Conservation (phyloP, 2,888 invertebrate species). For the Hyposoter dolosus region DNA sequence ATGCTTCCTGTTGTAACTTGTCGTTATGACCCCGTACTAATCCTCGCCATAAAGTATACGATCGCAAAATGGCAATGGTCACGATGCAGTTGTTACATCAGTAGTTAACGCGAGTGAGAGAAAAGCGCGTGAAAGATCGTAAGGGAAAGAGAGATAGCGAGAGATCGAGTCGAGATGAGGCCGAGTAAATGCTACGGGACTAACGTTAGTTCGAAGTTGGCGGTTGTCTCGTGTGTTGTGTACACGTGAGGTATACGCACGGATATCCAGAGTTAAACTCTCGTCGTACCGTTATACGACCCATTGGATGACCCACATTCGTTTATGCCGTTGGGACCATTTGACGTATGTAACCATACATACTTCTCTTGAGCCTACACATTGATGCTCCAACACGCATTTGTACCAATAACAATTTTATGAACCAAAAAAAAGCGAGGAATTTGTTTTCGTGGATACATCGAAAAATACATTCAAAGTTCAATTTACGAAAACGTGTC, state of each 20-base stretch:
- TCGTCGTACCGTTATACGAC: constrained; percentile 82
- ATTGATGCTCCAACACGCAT: not conserved
- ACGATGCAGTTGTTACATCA: constrained; percentile 52
- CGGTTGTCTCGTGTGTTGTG: constrained; percentile 29
- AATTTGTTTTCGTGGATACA: not conserved
- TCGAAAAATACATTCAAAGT: not conserved
- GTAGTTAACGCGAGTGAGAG: constrained; percentile 27
- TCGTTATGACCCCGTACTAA: constrained; percentile 44
- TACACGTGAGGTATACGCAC: constrained; percentile 48
- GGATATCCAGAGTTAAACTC: constrained; percentile 64
- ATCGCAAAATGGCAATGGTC: constrained; percentile 65
- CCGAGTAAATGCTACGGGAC: constrained; percentile 49
- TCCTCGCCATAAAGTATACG: constrained; percentile 48
- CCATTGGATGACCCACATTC: constrained; percentile 81
- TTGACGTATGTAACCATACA: constrained; percentile 40
- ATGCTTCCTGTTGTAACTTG: constrained; percentile 55
- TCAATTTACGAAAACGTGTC: not conserved
- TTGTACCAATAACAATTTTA: constrained; percentile 1
- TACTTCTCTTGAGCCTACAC: not conserved
- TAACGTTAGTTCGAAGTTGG: constrained; percentile 57
- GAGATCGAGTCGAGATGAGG: constrained; percentile 47
- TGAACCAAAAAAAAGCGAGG: not conserved
- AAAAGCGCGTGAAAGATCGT: constrained; percentile 16
- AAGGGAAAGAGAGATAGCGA: constrained; percentile 12
- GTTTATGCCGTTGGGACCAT: constrained; percentile 54